Base-by-base conservation (phyloP, 2,888 invertebrate genomes). In the Chrysina gloriosa region DNA sequence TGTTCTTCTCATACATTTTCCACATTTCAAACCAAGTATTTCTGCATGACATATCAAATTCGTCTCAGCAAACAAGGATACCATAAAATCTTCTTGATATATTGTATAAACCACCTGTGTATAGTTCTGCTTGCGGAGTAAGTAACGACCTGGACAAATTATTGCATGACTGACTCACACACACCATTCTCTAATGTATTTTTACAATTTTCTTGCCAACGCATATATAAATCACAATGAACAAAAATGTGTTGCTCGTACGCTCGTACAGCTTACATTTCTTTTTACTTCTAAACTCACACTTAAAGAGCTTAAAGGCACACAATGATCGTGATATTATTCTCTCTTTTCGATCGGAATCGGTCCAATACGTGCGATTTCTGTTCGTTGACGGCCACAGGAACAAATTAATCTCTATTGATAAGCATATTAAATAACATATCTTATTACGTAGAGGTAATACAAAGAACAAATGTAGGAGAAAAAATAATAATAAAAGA, bases 371-470 rank as follows among this genome's bases (percentile, higher is more conserved):
- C 21, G 5, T 11, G 29, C 11, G n/a, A 16, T 56, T 21, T n/a
- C 36, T 5, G 11, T 36, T 21, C 23, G 7, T 21, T 39, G 5
- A 56, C 6, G 39, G 16, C n/a, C 16, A 19, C 47, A 48, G 23
- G 9, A 47, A 29, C 34, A 36, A 31, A 52, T 16, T 27, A 65
- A 65, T 65, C 54, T 65, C 65, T 54, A 65, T 27, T 56, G 42
- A 56, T 65, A 65, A 54, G 56, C 54, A 65, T 64, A 65, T 54
- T 56, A 21, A 56, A 65, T 45, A 6, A 65, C 65, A 65, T 65
- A 65, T 65, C 65, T 56, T 65, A 65, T 65, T 65, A 25, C 29
- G 54, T 65, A 65, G 65, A 54, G 65, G 65, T 65, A 21, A 63
- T 29, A 14, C 14, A 31, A 48, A 47, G 29, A 3, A 45, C 19